Base-by-base conservation (phyloP, 2,113 vertebrate genomes). In the Prochilodus magdalenae region DNA sequence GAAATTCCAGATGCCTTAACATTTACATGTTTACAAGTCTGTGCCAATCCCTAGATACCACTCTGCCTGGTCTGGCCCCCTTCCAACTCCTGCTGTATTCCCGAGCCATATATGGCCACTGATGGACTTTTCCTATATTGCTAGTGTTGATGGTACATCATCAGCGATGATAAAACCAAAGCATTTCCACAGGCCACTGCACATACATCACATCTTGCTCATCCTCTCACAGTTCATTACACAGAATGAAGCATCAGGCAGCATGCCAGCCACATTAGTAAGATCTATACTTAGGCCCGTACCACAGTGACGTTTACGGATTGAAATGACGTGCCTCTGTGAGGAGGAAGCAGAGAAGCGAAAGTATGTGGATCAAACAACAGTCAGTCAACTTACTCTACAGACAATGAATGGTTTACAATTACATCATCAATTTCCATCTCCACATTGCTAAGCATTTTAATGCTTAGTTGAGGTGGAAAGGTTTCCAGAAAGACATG, bases 101-200 rank as follows among this genome's bases (percentile, higher is more conserved):
- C 36, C 18, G 55, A 44, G 51, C 83, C 79, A 60, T 73, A 81
- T 69, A 85, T 78, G 83, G 53, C 47, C 12, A 22, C 57, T 80
- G 29, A 55, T 66, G 40, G 83, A 44, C 73, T 16, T 70, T 29
- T 27, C n/a, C 12, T 30, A 13, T 6, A 53, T 44, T 14, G 18
- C 57, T 51, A 16, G 12, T 24, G 8, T 5, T 15, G n/a, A 4
- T 12, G 20, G 27, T 33, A 36, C 65, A 69, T 69, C 65, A 20
- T 10, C 65, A 53, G 11, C 79, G 36, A 24, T 47, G 66, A 79
- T 71, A n/a, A 26, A 71, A 40, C 15, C 22, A 20, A 33, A 71
- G 69, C 13, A 44, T 79, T 55, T 26, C n/a, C n/a, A 18, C 65
- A 30, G 63, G 63, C 20, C 27, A 66, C 29, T 6, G 29, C n/a